Evolutionary conservation across 2,113 vertebrate genomes (phyloP).

Genomic region (Phrynosoma blainvillii): DNA sequence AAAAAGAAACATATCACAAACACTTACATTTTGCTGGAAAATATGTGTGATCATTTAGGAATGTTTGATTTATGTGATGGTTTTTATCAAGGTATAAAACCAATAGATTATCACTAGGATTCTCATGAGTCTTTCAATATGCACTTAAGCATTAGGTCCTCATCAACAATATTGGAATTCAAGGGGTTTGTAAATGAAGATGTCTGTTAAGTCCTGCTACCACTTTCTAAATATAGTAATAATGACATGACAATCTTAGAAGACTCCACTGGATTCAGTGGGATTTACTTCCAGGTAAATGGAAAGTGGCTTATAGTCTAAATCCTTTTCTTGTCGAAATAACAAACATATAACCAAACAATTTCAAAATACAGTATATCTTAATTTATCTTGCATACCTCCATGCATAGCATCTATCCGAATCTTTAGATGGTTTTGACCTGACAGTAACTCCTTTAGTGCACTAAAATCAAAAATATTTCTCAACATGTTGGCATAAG

Average conservation of each 20-base stretch:
- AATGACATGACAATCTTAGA: neutral
- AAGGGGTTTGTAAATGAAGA: neutral
- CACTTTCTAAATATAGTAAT: neutral
- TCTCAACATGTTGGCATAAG: constrained; percentile 92
- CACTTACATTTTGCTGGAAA: neutral
- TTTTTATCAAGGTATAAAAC: neutral
- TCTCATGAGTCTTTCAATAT: neutral
- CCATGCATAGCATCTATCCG: constrained; percentile 98
- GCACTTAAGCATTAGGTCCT: neutral
- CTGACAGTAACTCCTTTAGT: constrained; percentile 92
- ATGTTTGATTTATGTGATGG: neutral
- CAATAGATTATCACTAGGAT: neutral
- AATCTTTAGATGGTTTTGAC: constrained; percentile 88
- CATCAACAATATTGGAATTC: neutral
- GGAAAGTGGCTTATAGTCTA: neutral
- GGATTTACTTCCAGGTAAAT: neutral
- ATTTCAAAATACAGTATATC: neutral
- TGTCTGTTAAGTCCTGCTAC: neutral
- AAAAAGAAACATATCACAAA: no score
- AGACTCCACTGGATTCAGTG: neutral
- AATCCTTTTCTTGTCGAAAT: neutral
- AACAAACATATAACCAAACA: neutral
- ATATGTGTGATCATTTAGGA: neutral
- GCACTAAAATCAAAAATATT: constrained; percentile 94
- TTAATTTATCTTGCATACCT: constrained; percentile 76